Evolutionary conservation across 2,113 vertebrate genomes (phyloP).

Genomic region (Tetraodon nigroviridis): DNA sequence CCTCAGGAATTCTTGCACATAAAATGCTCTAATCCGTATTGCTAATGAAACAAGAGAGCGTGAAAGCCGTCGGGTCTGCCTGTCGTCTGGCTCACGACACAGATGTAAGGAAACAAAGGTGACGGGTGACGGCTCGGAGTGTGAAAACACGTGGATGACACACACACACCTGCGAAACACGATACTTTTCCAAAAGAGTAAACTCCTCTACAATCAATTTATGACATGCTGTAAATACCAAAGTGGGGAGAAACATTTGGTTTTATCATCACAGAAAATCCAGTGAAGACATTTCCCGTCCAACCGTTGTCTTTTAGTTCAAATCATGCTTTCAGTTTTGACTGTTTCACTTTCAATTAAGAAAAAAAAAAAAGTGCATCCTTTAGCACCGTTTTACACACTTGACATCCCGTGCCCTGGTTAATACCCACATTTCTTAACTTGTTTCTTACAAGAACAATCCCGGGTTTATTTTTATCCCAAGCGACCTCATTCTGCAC

Average conservation of each 20-base stretch:
- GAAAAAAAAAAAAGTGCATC: background rate
- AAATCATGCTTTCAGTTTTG: constrained; percentile 33
- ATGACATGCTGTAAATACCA: constrained; percentile 32
- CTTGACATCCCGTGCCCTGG: constrained; percentile 17
- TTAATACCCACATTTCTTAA: background rate
- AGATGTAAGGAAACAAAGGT: too few relatives aligned
- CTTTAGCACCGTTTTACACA: constrained; percentile 5
- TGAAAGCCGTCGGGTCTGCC: constrained; percentile 9
- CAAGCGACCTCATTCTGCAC: constrained; percentile 27
- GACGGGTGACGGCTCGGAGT: background rate
- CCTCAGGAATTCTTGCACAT: constrained; percentile 12
- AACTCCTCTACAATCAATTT: background rate
- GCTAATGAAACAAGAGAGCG: background rate
- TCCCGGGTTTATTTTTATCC: constrained; percentile 55
- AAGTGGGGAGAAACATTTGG: background rate
- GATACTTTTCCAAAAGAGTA: background rate
- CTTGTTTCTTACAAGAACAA: constrained; percentile 14
- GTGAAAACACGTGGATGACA: too few relatives aligned
- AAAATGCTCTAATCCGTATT: background rate
- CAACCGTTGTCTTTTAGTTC: background rate
- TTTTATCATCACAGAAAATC: constrained; percentile 27
- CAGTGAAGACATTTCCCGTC: constrained; percentile 12
- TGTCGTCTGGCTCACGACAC: too few relatives aligned
- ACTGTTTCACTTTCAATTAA: constrained; percentile 32
- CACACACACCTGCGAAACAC: constrained; percentile 1